These are phyloP conservation scores for Microcaecilia unicolor DNA, from an alignment of 2,797 vertebrate genomes.

Conservation along the genomic window DNA sequence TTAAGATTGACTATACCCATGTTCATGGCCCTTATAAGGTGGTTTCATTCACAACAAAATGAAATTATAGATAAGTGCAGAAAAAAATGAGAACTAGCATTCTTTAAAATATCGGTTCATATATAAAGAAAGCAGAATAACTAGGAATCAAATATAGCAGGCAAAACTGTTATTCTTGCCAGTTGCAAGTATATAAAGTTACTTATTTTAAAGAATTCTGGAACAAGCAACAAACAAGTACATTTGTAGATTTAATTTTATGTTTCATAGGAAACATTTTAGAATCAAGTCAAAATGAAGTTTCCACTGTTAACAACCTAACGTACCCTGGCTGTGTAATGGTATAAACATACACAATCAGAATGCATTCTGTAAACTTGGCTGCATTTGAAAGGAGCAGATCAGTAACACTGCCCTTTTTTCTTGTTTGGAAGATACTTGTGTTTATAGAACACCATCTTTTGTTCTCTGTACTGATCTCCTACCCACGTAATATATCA, in stretches of 20 bases:
- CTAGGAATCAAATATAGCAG: too few species aligned
- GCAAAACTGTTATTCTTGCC: too few species aligned
- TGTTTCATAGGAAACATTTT: conserved; percentile 24
- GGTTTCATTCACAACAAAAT: too few species aligned
- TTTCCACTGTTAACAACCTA: conserved; percentile 19
- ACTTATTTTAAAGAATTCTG: not conserved
- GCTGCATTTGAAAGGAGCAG: conserved; percentile 40
- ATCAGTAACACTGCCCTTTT: conserved; percentile 33
- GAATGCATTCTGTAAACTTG: conserved; percentile 30
- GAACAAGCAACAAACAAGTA: conserved; percentile 17
- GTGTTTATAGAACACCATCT: conserved; percentile 30
- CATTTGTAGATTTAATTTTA: conserved; percentile 18
- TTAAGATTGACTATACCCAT: too few species aligned
- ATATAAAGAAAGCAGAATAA: too few species aligned
- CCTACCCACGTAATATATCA: conserved; percentile 3
- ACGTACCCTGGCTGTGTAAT: conserved; percentile 29
- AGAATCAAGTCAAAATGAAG: conserved; percentile 20
- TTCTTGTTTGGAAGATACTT: conserved; percentile 32
- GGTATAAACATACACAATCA: conserved; percentile 45
- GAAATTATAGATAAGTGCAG: too few species aligned
- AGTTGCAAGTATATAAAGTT: too few species aligned
- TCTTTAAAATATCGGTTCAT: too few species aligned
- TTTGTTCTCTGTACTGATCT: conserved; percentile 2
- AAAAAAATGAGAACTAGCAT: too few species aligned
- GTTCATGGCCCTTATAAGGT: too few species aligned